phyloP scores from a whole-genome alignment of 64 coral and sea anemone genomes.

The Cladopsammia gracilis region DNA sequence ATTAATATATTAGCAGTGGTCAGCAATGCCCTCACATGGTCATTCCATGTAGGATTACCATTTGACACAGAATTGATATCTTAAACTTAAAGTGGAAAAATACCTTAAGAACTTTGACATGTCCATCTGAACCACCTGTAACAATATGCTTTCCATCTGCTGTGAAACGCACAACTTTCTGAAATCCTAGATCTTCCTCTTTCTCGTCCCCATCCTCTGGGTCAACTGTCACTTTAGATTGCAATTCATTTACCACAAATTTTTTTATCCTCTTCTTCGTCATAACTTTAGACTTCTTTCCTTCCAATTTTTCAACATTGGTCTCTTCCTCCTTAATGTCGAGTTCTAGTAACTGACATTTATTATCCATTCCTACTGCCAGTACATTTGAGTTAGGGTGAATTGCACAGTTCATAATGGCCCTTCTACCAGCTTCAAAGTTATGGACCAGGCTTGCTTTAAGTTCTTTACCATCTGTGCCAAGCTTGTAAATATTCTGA shows the following conservation, averaged over 20 bases:
- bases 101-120: conserved; percentile 92
- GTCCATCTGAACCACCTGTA: conserved; percentile 97
- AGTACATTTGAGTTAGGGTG: conserved; percentile 80
- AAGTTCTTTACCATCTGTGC: conserved; percentile 64
- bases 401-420: conserved; percentile 97
- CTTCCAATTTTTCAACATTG: conserved; percentile 57
- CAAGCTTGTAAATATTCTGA: conserved; percentile 91
- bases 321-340: conserved; percentile 81
- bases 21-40: not conserved
- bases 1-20: too few relatives aligned
- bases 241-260: conserved; percentile 34
- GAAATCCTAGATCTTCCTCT: conserved; percentile 88
- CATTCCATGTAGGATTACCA: not conserved
- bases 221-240: conserved; percentile 65
- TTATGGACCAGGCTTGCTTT: conserved; percentile 87
- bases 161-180: conserved; percentile 97
- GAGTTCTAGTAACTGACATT: conserved; percentile 91
- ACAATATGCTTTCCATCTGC: conserved; percentile 87
- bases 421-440: conserved; percentile 92
- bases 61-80: not conserved
- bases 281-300: conserved; percentile 61
- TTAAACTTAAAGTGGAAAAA: not conserved
- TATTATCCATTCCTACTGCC: conserved; percentile 97
- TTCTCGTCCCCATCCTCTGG: conserved; percentile 72
- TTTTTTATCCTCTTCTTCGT: conserved; percentile 67